These are phyloP conservation scores for Noturus placidus DNA, from an alignment of 2,113 vertebrate species.

Conservation along the genomic window DNA sequence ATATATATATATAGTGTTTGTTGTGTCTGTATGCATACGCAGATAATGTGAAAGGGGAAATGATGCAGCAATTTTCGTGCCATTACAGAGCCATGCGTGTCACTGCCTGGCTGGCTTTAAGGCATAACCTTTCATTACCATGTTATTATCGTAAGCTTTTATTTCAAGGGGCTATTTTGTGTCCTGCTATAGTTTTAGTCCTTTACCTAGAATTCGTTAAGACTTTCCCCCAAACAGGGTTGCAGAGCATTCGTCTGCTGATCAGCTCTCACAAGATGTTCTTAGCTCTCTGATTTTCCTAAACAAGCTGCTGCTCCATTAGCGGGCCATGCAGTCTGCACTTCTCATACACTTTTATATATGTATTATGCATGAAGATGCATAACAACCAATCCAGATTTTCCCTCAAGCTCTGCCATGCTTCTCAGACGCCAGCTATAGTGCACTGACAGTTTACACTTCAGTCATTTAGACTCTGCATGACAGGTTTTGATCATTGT, in stretches of 20 bases:
- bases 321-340: constrained; percentile 26
- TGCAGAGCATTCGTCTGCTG: constrained; percentile 13
- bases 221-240: not conserved
- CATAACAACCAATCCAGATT: constrained; percentile 40
- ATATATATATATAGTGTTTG: not conserved
- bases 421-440: constrained; percentile 29
- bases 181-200: constrained; percentile 23
- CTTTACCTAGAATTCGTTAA: not conserved
- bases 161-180: constrained; percentile 23
- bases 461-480: constrained; percentile 17
- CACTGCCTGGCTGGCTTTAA: constrained; percentile 19
- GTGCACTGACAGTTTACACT: constrained; percentile 2
- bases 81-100: constrained; percentile 2
- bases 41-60: constrained; percentile 11
- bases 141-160: constrained; percentile 29
- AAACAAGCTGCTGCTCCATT: constrained; percentile 41
- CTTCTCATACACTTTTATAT: constrained; percentile 29
- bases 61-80: constrained; percentile 31
- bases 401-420: constrained; percentile 25
- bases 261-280: constrained; percentile 33
- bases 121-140: constrained; percentile 43
- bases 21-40: no score
- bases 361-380: constrained; percentile 54
- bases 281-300: constrained; percentile 31
- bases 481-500: constrained; percentile 34